Base-by-base conservation (phyloP, 2,888 invertebrate species). In the Pollenia amentaria region DNA sequence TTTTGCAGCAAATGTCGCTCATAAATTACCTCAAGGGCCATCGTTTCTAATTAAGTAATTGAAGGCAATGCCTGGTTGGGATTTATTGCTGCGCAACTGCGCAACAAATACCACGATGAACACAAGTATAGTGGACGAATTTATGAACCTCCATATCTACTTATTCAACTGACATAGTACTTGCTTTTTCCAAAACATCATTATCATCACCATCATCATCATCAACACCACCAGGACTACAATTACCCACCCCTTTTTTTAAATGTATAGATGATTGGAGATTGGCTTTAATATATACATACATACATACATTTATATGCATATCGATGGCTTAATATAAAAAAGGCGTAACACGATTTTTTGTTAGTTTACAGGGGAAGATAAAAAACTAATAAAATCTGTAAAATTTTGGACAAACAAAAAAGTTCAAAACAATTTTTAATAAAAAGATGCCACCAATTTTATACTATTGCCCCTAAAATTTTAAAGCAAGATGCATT, bases 41-140 rank as follows among this genome's bases (percentile, higher is more conserved):
- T 91, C 90, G 90, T 89, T 90, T 89, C 90, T 91, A 91, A 91
- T 91, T 91, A 91, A 91, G 91, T 90, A 91, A 91, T 91, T 90
- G 91, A 90, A 90, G 90, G 89, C 89, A 91, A 90, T 90, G 90
- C 88, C 89, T 89, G 83, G 83, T 72, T 86, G 90, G 89, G 90
- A 91, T 91, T 91, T 90, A 91, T 90, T 88, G 89, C 89, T 84
- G 81, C 84, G 73, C 81, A 82, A 81, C 80, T 84, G 80, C 78
- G 84, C 84, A 80, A 87, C 83, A 83, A 87, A 70, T 85, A 78
- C 70, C 64, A 57, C 51, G 9, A 82, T 46, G 69, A 62, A 67
- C 60, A 46, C 16, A 18, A 78, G 42, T 38, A 62, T 70, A 53
- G 62, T 79, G 42, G 53, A 51, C 38, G 42, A 70, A 69, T 62